A percentile compares a stretch with the other conserved stretches of the same genome.
These are phyloP conservation scores for Atopsyche davidsoni DNA, from an alignment of 1,140 invertebrate genomes.

Conservation along the genomic window DNA sequence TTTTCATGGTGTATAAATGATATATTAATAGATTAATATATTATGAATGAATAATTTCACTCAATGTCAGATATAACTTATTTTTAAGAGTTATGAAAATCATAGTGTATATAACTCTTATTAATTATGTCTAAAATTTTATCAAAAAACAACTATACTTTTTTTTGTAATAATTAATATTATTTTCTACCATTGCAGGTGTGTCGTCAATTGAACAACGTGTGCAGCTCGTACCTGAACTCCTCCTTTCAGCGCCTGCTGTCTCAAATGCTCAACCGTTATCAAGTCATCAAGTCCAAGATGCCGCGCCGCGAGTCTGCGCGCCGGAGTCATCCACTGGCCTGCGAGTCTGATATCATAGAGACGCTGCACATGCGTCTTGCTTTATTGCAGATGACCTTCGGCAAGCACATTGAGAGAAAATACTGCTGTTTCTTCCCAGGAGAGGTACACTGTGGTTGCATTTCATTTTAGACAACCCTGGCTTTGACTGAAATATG, in stretches of 20 bases:
- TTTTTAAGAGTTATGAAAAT: too few species aligned
- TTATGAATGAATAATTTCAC: too few species aligned
- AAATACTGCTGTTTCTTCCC: slow-evolving; percentile 87
- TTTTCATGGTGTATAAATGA: too few species aligned
- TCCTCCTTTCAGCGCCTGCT: slow-evolving; percentile 74
- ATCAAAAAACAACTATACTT: too few species aligned
- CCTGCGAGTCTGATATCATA: slow-evolving; percentile 82
- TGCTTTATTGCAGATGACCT: slow-evolving; percentile 80
- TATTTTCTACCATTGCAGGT: slow-evolving; percentile 54
- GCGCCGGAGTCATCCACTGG: slow-evolving; percentile 73
- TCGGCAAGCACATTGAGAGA: slow-evolving; percentile 85
- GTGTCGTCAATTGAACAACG: slow-evolving; percentile 67
- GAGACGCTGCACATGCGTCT: slow-evolving; percentile 85
- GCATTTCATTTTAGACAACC: slow-evolving; percentile 32
- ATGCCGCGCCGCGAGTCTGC: slow-evolving; percentile 84
- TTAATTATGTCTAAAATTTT: too few species aligned
- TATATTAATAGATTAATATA: too few species aligned
- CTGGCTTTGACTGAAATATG: slow-evolving; percentile 8
- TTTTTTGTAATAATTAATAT: too few species aligned
- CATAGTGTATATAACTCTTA: too few species aligned
- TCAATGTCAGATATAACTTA: too few species aligned
- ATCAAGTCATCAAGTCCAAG: slow-evolving; percentile 79
- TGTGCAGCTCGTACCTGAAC: slow-evolving; percentile 72
- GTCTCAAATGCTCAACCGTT: slow-evolving; percentile 70
- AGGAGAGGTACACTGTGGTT: slow-evolving; percentile 82